A percentile compares a stretch with the other conserved stretches of the same genome.
Conservation (phyloP, 2,797 vertebrate species). For the Xenops minutus region DNA sequence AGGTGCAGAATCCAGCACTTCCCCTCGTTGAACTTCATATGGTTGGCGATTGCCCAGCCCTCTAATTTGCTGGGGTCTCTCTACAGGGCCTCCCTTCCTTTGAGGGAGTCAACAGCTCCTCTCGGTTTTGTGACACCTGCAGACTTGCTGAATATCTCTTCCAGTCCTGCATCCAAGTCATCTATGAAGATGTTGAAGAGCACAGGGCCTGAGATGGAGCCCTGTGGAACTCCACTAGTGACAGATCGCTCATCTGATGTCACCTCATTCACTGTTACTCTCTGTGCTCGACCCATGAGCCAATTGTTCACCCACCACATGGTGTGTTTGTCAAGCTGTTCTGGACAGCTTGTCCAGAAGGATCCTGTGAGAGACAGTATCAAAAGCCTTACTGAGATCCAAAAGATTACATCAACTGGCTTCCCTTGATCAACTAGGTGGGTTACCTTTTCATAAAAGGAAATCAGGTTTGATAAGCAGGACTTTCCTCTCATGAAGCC, state of each 20-base stretch:
- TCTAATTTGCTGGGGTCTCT: neutral
- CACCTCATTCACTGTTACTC: neutral
- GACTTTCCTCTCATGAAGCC: neutral
- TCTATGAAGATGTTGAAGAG: neutral
- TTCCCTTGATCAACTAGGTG: neutral
- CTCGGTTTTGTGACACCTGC: neutral
- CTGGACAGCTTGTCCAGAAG: neutral
- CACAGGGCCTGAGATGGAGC: neutral
- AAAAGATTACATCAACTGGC: neutral
- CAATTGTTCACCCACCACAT: neutral
- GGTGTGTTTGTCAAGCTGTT: neutral
- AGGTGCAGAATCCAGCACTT: neutral
- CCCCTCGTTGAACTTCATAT: neutral
- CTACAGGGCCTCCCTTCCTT: neutral
- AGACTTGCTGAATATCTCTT: neutral
- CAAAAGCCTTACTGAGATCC: neutral
- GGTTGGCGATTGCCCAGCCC: neutral
- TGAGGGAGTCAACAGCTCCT: neutral
- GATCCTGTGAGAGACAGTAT: neutral
- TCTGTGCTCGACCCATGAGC: neutral
- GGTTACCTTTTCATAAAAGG: neutral
- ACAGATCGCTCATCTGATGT: neutral
- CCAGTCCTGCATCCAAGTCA: neutral
- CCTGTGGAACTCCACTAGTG: neutral
- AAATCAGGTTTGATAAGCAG: neutral